Evolutionary conservation across 2,888 invertebrate species (phyloP).

Genomic region (Tanypteryx hageni): DNA sequence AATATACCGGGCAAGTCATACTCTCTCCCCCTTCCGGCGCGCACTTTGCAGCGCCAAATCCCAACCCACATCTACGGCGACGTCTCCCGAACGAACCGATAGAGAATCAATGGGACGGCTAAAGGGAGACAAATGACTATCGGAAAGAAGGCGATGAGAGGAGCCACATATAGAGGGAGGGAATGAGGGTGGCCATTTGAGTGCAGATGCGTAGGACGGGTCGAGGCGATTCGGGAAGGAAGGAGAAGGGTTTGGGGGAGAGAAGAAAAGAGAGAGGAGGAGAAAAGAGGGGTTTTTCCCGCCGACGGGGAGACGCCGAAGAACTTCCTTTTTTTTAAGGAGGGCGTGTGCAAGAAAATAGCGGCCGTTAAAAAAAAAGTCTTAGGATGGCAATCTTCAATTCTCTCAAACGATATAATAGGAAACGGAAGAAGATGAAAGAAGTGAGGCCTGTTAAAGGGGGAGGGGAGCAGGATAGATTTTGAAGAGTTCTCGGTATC

Average conservation of each 20-base stretch:
- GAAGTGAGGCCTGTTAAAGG: not conserved
- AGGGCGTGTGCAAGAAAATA: constrained; percentile 3
- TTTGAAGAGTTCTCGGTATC: constrained; percentile 63
- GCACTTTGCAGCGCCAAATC: constrained; percentile 6
- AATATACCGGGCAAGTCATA: not conserved
- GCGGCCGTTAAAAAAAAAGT: not conserved
- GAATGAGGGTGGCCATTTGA: not conserved
- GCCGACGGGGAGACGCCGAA: not conserved
- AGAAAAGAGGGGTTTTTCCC: not conserved
- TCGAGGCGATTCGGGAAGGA: not conserved
- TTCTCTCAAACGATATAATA: constrained; percentile 60
- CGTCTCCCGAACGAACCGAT: constrained; percentile 42
- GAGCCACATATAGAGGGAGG: constrained; percentile 29
- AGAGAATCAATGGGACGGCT: constrained; percentile 50
- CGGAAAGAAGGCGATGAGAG: constrained; percentile 54
- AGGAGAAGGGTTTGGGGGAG: not conserved
- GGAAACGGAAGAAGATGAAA: constrained; percentile 60
- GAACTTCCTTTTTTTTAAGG: constrained; percentile 3
- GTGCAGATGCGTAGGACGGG: constrained; percentile 2
- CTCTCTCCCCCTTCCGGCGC: not conserved
- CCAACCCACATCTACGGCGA: constrained; percentile 5
- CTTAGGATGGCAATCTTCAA: constrained; percentile 55
- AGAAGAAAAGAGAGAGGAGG: not conserved
- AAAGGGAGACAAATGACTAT: constrained; percentile 58
- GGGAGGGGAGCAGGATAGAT: not conserved